Conservation (phyloP, 2,888 invertebrate genomes). For the Polymixis flavicincta region DNA sequence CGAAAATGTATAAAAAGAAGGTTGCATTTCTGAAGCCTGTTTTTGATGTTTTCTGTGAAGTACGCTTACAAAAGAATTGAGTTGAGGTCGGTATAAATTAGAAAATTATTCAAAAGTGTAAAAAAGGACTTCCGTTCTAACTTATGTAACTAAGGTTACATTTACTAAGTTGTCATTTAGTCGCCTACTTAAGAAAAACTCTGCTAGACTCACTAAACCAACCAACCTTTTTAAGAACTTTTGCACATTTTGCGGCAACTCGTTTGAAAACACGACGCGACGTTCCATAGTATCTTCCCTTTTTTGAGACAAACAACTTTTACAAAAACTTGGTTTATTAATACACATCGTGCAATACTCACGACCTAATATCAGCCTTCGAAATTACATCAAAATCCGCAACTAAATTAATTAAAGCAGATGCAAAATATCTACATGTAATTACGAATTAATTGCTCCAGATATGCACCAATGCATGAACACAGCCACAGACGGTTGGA, state of each 20-base stretch:
- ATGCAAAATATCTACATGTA: slow-evolving; percentile 18
- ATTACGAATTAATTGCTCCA: slow-evolving; percentile 16
- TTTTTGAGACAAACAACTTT: neutral
- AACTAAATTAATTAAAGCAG: slow-evolving; percentile 18
- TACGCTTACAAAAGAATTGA: neutral
- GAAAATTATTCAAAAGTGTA: neutral
- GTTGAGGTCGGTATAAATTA: neutral
- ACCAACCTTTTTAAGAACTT: neutral
- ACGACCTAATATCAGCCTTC: neutral
- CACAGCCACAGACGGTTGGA: slow-evolving; percentile 26
- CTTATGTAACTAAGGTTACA: neutral
- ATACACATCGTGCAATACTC: neutral
- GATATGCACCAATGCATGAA: slow-evolving; percentile 13
- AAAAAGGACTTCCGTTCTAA: no score
- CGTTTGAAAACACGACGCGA: neutral
- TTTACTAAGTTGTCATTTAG: slow-evolving; percentile 7
- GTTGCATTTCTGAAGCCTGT: neutral
- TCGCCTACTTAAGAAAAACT: neutral
- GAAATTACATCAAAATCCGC: slow-evolving; percentile 9
- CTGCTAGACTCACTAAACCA: neutral
- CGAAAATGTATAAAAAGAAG: neutral
- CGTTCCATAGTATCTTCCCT: neutral
- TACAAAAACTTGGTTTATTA: neutral
- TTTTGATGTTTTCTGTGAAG: neutral
- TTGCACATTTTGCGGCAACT: neutral